Base-by-base conservation (phyloP, 2,113 vertebrate genomes). In the Nibea coibor region DNA sequence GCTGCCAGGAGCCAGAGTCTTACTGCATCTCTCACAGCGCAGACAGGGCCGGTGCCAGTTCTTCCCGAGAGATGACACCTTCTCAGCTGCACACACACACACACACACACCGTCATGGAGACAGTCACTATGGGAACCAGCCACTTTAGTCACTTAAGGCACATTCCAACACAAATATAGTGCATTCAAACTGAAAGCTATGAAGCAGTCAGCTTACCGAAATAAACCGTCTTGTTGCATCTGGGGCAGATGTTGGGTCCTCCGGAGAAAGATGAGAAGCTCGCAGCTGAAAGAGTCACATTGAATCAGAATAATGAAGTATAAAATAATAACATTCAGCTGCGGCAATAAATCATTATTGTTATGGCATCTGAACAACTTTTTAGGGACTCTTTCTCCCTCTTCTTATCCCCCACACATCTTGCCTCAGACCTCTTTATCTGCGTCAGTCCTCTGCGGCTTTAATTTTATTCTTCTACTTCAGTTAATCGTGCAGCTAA, bases 11-110 rank as follows among this genome's bases (percentile, higher is more conserved):
- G 95, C 95, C 90, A 99, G 95, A 0, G 97, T 98, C 94, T 99
- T 99, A 45, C 94, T 94, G 82, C 97, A 99, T 10, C 97, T 93
- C 92, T 98, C 97, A 0, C 97, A 99, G 85, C 97, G 96, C 88
- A 99, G 95, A 85, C 97, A 99, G 5, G 97, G 97, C 28, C 97
- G 95, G 84, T 98, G 97, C 97, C 97, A 99, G 93, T 98, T 97
- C 94, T 98, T 97, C 66, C 97, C 97, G 66, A 99, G 96, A 0
- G 97, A 99, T 0, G 97, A 97, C 93, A 99, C 97, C 92, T 98
- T 98, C 93, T 99, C 97, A 0, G 97, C 97, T 99, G 81, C 83
- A 77, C 0, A 24, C 43, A 88, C 75, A 39, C 35, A 35, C 82
- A 78, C 69, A 81, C 72, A 73, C 39, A 63, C 57, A 57, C 62